Percentiles rank a stretch among this genome's conserved stretches.
Evolutionary conservation across 1,140 invertebrate species (phyloP).

Genomic region (Listronotus oregonensis): DNA sequence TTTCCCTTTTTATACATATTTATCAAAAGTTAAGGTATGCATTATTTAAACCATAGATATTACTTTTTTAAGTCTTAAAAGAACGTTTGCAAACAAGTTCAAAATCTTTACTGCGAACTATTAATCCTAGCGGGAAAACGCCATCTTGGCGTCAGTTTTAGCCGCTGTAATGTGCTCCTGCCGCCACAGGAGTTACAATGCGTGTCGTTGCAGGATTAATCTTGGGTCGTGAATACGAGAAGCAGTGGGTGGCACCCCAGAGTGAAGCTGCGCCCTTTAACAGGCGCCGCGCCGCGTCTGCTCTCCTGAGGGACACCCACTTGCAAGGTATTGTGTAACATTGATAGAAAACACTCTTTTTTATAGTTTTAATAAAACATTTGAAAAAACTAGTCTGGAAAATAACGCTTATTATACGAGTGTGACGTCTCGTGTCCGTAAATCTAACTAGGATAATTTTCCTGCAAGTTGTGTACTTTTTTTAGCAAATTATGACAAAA

Average conservation of each 20-base stretch:
- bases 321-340: neutral
- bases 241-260: slow-evolving; percentile 29
- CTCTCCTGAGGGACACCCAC: slow-evolving; percentile 32
- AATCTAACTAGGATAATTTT: no score
- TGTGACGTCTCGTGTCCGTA: no score
- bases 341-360: no score
- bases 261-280: slow-evolving; percentile 32
- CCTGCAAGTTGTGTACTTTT: no score
- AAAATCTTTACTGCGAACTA: neutral
- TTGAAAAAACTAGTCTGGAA: no score
- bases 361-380: no score
- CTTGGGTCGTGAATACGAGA: slow-evolving; percentile 19
- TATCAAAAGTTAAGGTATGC: no score
- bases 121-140: neutral
- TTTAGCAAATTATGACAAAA: no score
- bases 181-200: slow-evolving; percentile 15
- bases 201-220: slow-evolving; percentile 30
- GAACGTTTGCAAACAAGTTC: neutral
- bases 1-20: no score
- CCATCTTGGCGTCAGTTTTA: neutral
- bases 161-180: slow-evolving; percentile 1
- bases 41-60: no score
- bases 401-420: no score
- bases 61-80: no score
- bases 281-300: slow-evolving; percentile 11